These are phyloP conservation scores for Platyrinchus mystaceus DNA, from an alignment of 2,797 vertebrate species.

Conservation along the genomic window DNA sequence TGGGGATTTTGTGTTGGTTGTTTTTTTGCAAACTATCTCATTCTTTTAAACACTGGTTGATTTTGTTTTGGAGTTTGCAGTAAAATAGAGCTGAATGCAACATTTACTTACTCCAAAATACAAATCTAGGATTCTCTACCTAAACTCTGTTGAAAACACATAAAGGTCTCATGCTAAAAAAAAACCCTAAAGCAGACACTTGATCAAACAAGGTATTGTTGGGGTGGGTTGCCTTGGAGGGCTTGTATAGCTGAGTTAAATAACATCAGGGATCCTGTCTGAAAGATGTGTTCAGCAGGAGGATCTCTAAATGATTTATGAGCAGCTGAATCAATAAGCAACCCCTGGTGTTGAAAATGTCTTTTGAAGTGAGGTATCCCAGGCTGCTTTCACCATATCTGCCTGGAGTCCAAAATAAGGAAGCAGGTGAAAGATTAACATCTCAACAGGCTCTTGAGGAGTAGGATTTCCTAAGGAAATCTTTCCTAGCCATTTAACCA, in stretches of 20 bases:
- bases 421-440: conserved; percentile 44
- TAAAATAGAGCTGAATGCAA: background rate
- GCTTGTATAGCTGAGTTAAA: conserved; percentile 39
- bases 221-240: conserved; percentile 36
- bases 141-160: conserved; percentile 32
- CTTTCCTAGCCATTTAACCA: conserved; percentile 9
- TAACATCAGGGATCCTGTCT: conserved; percentile 52
- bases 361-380: conserved; percentile 54
- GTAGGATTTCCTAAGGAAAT: conserved; percentile 41
- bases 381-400: background rate
- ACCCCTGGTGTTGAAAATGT: conserved; percentile 57
- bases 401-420: conserved; percentile 47
- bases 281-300: conserved; percentile 51
- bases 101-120: background rate
- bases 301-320: conserved; percentile 70
- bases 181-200: background rate
- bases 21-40: background rate
- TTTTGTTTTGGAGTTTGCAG: background rate
- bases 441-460: conserved; percentile 15
- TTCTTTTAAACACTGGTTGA: background rate
- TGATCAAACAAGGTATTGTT: conserved; percentile 53
- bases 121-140: background rate
- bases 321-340: conserved; percentile 64
- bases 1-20: background rate
- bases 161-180: conserved; percentile 7